Evolutionary conservation across 2,113 vertebrate species (phyloP), one percentile per base, ranked within the genome.

Genomic region (Acanthisitta chloris): DNA sequence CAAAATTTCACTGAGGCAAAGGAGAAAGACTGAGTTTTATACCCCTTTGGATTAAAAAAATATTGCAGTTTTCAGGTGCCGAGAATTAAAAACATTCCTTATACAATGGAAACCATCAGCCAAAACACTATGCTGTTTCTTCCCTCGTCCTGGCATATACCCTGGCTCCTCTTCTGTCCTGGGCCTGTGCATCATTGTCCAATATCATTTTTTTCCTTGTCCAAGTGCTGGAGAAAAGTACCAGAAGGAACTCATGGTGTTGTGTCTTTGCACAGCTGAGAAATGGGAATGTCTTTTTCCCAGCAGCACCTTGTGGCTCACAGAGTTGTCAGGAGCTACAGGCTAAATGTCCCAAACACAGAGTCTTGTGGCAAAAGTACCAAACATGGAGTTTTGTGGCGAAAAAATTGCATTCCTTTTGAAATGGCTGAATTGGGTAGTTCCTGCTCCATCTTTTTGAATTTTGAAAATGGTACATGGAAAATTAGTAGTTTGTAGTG

Each of bases 101-200:
- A 46, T 11, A 13, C 24, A 33, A 1, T 17, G 36, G 74, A 88
- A 90, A 38, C 4, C 8, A 20, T 29, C 34, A 72, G 16, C 18
- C 86, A 54, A 61, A 90, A 73, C 2, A 20, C 7, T 28, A 1
- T 19, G 8, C 12, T 33, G 8, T 52, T 91, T 84, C 31, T 83
- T 67, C 25, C 3, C 21, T 73, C 21, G 33, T 36, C 48, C 34
- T 3, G 0, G 40, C 1, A 0, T n/a, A 12, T 4, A 2, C 66
- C n/a, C 69, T 46, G 31, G 14, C 31, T 89, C 24, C n/a, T 77
- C 2, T 31, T 82, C 33, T 46, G 17, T 66, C 21, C 46, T 77
- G 31, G 36, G 16, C 25, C 59, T 61, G 20, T 76, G 42, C 57
- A 70, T 77, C 70, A 54, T 64, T 69, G 23, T 11, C 71, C 52